Evolutionary conservation across 1,140 invertebrate species (phyloP), one percentile per base, ranked within the genome.

Genomic region (Drosophila sproati): DNA sequence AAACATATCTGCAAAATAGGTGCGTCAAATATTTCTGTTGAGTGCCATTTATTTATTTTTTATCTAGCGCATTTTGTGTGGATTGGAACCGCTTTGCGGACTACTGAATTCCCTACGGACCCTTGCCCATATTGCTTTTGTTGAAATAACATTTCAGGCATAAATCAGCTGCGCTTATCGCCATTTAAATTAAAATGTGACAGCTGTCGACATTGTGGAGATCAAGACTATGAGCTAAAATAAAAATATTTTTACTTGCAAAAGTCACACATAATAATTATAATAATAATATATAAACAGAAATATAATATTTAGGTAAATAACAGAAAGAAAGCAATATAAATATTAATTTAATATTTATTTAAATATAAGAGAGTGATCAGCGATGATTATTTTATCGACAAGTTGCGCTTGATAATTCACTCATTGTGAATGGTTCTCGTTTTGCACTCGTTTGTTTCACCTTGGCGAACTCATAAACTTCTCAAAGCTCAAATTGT

Each of bases 401-500:
- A 5, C 32, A n/a, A 67, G 56, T 67, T 73, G 10, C 8, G 45
- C 43, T 78, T 60, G 28, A 43, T 43, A 20, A 20, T 55, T 51
- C 10, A 67, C 76, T 66, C 68, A 78, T 78, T 78, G 68, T 28
- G 39, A 57, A 72, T 48, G 63, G n/a, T 39, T 51, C 55, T 59
- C 63, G 54, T 39, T 69, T 68, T 34, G 63, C 55, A 68, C 34
- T 73, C 78, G 54, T 73, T 63, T 51, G 68, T 60, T 77, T 78
- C 66, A 67, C 59, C 79, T 68, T 72, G 48, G 48, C 69, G 77
- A 82, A 72, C 80, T 57, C 80, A 51, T 82, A 82, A 82, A 82
- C 59, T 70, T 76, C 71, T 37, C 80, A 60, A 60, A 62, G 70
- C 52, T 57, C 62, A 77, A 79, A 57, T 62, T 79, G 10, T n/a